phyloP scores from a whole-genome alignment of 2,113 vertebrate species.

The Bothrops jararaca region DNA sequence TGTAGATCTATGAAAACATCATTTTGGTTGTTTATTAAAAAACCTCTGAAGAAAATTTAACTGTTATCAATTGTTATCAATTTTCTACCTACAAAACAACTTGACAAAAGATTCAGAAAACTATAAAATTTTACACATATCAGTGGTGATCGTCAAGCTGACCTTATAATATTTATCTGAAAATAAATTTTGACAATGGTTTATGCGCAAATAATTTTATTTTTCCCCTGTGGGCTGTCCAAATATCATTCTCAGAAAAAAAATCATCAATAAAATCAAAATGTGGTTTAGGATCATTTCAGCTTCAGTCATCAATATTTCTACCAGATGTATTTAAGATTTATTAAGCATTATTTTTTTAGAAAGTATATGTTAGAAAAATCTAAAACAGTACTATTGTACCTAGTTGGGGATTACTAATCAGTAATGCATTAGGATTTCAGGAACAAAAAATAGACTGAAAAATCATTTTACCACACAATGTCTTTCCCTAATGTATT shows the following conservation, averaged over 20 bases:
- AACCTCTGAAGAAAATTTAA: not conserved
- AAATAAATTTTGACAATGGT: not conserved
- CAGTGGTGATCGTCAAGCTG: not conserved
- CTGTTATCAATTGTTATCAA: not conserved
- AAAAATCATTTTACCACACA: not conserved
- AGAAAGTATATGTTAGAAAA: not conserved
- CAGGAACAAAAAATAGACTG: not conserved
- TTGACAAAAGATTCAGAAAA: not conserved
- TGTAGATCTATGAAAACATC: not conserved
- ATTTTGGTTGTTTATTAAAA: not conserved
- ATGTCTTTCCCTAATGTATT: not conserved
- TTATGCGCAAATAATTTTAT: not conserved
- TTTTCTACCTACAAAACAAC: not conserved
- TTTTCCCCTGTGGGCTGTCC: not conserved
- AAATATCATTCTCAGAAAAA: not conserved
- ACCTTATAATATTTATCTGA: not conserved
- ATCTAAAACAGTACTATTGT: not conserved
- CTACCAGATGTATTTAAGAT: not conserved
- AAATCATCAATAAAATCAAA: not conserved
- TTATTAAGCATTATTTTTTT: not conserved
- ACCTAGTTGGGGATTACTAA: not conserved
- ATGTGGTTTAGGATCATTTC: not conserved
- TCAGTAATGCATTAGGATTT: not conserved
- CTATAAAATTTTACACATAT: not conserved
- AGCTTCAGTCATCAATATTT: not conserved